Base-by-base conservation (phyloP, 2,113 vertebrate species). In the Hippoglossus stenolepis region DNA sequence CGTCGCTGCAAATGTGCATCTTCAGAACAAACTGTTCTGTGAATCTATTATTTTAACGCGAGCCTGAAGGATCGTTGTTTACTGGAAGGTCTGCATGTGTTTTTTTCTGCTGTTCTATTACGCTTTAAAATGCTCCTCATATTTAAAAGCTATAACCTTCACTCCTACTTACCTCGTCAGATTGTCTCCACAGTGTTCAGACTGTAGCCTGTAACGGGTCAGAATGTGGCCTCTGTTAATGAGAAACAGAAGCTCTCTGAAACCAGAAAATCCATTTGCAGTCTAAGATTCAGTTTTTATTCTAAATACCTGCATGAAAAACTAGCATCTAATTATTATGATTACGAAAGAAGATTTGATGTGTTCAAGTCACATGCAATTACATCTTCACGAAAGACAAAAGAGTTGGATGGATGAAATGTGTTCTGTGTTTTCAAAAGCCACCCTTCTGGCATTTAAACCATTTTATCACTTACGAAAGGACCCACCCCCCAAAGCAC, bases 1-100 rank as follows among this genome's bases (percentile, higher is more conserved):
- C 23, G 73, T 66, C 1, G n/a, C 51, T 68, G 23, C 9, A 54
- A 12, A 11, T 28, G n/a, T 24, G n/a, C 24, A 57, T 71, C 21
- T 6, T 35, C 21, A 31, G 35, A 75, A 66, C 51, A 73, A 79
- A 70, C 12, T 65, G 69, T 65, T 74, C 18, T 61, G 20, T 77
- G 28, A 49, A 49, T 77, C 5, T 20, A 5, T 75, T 54, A 7
- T 45, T 65, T 77, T 70, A 45, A 61, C 10, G 6, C 56, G 63
- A 54, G 11, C 57, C 54, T 24, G 54, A 54, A 20, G 51, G 18
- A 54, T 1, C 45, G 8, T 3, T 21, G 8, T 54, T n/a, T 54
- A 54, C 51, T 21, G 18, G 20, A n/a, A 54, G 15, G 20, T 14
- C 51, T 21, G 54, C 21, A 43, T 65, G 43, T 17, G 26, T 20